Evolutionary conservation across 1,140 invertebrate species (phyloP), one percentile per base, ranked within the genome.

Genomic region (Battus philenor): DNA sequence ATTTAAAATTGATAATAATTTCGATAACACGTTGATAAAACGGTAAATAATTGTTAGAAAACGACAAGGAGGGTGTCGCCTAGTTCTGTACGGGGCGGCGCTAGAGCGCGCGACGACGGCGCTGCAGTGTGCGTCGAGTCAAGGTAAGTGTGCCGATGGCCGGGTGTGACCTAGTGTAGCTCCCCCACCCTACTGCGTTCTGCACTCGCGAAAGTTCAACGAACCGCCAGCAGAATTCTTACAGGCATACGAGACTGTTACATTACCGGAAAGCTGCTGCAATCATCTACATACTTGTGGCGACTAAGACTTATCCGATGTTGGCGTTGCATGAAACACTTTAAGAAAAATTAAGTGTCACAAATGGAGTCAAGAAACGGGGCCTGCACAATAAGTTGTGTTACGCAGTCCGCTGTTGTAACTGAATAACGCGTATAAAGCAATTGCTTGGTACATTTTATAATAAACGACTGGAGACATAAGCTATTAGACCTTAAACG

Each of bases 71-170:
- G 51, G 54, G 50, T 63, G 54, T 76, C 57, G 76, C 68, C 75
- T 79, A 82, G 65, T 78, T 82, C 77, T 82, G 69, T 73, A 75
- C 77, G 62, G 55, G 56, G 47, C 44, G 55, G n/a, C n/a, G 45
- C 59, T 68, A 67, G 66, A 71, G 46, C 55, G 60, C 45, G 55
- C 65, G 47, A n/a, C n/a, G n/a, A n/a, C n/a, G n/a, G n/a, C n/a
- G n/a, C n/a, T n/a, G n/a, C n/a, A n/a, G n/a, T n/a, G n/a, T n/a
- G n/a, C n/a, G n/a, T n/a, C n/a, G 70, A 84, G 77, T 80, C 78
- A 84, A 84, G 80, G 76, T 82, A 84, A 84, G 77, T 84, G 76
- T 80, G 80, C 67, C 80, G 68, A 81, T 64, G 80, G 72, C 76
- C 80, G 65, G 65, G 67, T 66, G 56, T 79, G 79, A 83, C 79